Conservation (phyloP, 2,888 invertebrate species). For the Micropterix aruncella region DNA sequence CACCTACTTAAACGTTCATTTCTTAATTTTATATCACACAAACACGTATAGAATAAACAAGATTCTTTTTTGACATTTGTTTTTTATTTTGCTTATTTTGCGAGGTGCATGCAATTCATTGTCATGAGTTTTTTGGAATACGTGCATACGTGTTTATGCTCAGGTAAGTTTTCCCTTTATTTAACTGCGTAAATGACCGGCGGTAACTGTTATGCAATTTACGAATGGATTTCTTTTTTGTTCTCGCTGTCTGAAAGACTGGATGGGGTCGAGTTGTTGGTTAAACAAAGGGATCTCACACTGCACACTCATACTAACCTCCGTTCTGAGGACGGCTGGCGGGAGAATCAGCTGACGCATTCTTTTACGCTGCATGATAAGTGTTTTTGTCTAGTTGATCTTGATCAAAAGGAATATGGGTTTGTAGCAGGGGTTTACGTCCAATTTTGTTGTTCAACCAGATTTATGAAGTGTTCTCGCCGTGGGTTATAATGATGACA, state of each 20-base stretch:
- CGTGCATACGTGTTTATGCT: background rate
- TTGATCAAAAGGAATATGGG: background rate
- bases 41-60: slow-evolving; percentile 2
- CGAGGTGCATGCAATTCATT: too few relatives aligned
- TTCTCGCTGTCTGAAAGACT: background rate
- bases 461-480: too few relatives aligned
- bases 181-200: background rate
- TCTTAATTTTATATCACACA: slow-evolving; percentile 10
- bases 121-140: too few relatives aligned
- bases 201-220: background rate
- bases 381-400: background rate
- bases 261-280: background rate
- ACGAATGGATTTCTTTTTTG: background rate
- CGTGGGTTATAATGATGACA: too few relatives aligned
- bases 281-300: background rate
- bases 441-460: too few relatives aligned
- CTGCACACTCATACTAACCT: background rate
- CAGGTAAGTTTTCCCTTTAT: background rate
- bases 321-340: too few relatives aligned
- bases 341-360: background rate
- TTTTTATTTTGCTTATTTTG: background rate
- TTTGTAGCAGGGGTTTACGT: too few relatives aligned
- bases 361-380: background rate
- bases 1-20: slow-evolving; percentile 11
- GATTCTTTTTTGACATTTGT: background rate